Evolutionary conservation across 2,113 vertebrate species (phyloP).

Genomic region (Micromys minutus): DNA sequence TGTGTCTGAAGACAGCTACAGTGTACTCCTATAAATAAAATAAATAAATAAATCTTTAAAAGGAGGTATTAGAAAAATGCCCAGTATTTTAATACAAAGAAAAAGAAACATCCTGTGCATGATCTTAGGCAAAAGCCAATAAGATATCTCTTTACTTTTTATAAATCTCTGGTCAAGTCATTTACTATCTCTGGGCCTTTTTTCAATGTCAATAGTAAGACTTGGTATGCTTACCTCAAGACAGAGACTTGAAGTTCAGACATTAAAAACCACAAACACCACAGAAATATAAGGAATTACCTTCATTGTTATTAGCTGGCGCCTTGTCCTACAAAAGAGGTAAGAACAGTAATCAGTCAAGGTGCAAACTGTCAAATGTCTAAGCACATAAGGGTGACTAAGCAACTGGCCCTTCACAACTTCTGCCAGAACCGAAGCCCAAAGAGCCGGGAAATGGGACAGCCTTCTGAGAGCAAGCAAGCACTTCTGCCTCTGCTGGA

Average conservation of each 20-base stretch:
- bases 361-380: background rate
- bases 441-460: background rate
- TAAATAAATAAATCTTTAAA: too few species aligned
- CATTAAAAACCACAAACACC: background rate
- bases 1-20: too few species aligned
- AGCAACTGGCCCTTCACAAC: rapidly evolving
- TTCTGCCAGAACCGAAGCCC: background rate
- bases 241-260: background rate
- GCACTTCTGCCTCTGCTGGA: background rate
- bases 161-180: background rate
- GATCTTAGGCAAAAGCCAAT: background rate
- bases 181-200: background rate
- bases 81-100: too few species aligned
- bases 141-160: background rate
- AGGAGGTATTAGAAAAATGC: too few species aligned
- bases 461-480: background rate
- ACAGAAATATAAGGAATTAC: background rate
- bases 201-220: background rate
- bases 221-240: background rate
- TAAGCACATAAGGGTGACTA: background rate
- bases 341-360: background rate
- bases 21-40: too few species aligned
- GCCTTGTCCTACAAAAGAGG: background rate
- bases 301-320: background rate
- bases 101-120: background rate